phyloP scores from a whole-genome alignment of 2,888 invertebrate species.

The Drosophila subsilvestris region DNA sequence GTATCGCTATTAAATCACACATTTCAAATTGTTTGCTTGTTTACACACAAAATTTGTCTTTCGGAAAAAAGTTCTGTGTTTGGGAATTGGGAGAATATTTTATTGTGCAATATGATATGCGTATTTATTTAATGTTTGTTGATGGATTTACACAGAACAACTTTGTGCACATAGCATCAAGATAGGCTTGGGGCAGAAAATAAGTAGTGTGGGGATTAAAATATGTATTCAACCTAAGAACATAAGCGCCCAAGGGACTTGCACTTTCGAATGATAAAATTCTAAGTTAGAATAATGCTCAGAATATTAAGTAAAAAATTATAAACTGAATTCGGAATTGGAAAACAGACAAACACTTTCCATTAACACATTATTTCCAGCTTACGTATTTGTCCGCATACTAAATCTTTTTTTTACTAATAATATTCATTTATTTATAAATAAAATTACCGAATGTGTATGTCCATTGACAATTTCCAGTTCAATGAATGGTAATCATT shows the following conservation, averaged over 20 bases:
- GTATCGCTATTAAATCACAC: slow-evolving; percentile 39
- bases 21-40: slow-evolving; percentile 35
- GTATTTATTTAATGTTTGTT: neutral
- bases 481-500: slow-evolving; percentile 8
- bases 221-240: neutral
- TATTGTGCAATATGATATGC: neutral
- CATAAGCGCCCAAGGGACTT: neutral
- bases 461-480: slow-evolving; percentile 21
- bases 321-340: too few species aligned
- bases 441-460: slow-evolving; percentile 12
- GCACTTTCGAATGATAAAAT: too few species aligned
- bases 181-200: neutral
- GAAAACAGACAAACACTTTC: too few species aligned
- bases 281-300: neutral
- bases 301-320: too few species aligned
- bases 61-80: neutral
- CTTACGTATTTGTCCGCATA: neutral
- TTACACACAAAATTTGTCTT: slow-evolving; percentile 35
- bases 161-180: neutral
- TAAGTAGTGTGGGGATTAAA: neutral
- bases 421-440: neutral
- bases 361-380: neutral
- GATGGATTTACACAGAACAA: neutral
- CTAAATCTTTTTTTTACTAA: neutral
- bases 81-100: neutral